Evolutionary conservation across 2,888 invertebrate species (phyloP).

Genomic region (Chironomus riparius): DNA sequence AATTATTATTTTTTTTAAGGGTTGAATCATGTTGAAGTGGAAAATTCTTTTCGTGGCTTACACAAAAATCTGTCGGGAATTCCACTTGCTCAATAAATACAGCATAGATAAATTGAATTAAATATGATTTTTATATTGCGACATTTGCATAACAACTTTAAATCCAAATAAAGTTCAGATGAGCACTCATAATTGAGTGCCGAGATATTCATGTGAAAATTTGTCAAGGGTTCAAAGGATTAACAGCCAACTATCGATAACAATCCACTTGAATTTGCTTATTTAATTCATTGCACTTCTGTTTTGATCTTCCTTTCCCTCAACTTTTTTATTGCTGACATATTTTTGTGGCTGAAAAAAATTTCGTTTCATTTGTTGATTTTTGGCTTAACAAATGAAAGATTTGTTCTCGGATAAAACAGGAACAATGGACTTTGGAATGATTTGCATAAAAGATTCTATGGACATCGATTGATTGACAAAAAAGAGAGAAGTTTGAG

Average conservation of each 20-base stretch:
- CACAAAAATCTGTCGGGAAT: neutral
- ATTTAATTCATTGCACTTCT: neutral
- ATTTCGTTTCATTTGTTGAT: neutral
- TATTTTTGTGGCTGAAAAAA: neutral
- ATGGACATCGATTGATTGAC: no score
- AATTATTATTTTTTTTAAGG: neutral
- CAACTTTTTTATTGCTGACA: no score
- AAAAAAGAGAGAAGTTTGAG: neutral
- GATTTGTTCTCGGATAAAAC: no score
- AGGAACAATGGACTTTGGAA: neutral
- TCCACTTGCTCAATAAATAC: neutral
- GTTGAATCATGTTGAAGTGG: neutral
- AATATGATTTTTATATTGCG: neutral
- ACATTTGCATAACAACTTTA: neutral
- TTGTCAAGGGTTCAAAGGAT: neutral
- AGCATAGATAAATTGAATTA: neutral
- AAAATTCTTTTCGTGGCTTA: neutral
- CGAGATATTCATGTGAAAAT: no score
- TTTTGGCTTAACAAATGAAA: no score
- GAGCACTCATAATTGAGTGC: no score
- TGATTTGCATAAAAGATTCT: neutral
- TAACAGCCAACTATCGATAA: no score
- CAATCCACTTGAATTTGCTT: neutral
- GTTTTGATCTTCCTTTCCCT: no score
- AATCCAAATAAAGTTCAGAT: no score